A percentile compares a stretch with the other conserved stretches of the same genome.
These are phyloP conservation scores for Chalcis sispes DNA, from an alignment of 2,888 invertebrate genomes.

Conservation along the genomic window DNA sequence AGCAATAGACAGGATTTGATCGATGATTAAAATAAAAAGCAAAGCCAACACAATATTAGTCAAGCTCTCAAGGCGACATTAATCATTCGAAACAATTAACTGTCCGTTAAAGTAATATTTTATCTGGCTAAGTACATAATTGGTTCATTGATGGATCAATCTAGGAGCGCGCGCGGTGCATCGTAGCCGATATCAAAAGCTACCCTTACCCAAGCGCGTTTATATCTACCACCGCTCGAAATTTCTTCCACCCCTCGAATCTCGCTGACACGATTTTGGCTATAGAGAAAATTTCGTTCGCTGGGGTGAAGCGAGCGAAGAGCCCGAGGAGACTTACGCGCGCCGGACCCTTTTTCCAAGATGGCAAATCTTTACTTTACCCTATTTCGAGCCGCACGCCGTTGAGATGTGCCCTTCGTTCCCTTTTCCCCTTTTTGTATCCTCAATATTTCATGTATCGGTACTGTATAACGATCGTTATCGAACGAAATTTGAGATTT, in stretches of 20 bases:
- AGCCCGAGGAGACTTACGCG: background rate
- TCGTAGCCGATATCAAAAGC: conserved; percentile 21
- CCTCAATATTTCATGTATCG: conserved; percentile 25
- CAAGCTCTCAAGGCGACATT: no score
- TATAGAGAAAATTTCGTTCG: conserved; percentile 24
- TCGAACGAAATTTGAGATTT: background rate
- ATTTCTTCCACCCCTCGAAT: conserved; percentile 5
- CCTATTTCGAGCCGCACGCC: background rate
- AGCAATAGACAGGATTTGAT: no score
- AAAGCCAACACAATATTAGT: no score
- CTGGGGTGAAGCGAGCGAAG: conserved; percentile 11
- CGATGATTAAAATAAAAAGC: background rate
- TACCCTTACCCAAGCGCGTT: background rate
- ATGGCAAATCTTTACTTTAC: conserved; percentile 24
- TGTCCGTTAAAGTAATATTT: background rate
- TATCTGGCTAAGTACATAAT: conserved; percentile 23
- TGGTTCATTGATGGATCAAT: conserved; percentile 35
- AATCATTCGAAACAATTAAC: conserved; percentile 10
- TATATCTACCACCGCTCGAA: background rate
- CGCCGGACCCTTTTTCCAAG: background rate
- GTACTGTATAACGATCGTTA: no score
- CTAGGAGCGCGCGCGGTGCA: conserved; percentile 12
- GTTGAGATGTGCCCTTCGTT: background rate
- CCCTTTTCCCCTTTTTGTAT: background rate
- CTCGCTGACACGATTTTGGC: conserved; percentile 40